Evolutionary conservation across 2,113 vertebrate species (phyloP).

Genomic region (Trogon melanurus): DNA sequence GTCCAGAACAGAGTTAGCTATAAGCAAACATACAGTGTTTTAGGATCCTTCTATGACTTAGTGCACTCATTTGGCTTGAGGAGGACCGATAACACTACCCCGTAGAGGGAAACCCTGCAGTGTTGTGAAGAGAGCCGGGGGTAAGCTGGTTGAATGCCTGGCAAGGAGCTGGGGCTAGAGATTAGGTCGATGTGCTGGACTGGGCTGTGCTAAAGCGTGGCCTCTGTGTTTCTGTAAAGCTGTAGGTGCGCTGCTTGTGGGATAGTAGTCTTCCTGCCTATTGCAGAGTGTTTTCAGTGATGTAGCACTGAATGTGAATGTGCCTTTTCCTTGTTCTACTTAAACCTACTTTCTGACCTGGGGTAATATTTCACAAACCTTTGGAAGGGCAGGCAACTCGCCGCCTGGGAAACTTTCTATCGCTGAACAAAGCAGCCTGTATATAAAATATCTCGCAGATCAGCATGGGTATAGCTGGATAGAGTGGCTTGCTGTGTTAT

Average conservation of each 20-base stretch:
- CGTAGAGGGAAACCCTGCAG: neutral
- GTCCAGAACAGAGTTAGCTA: neutral
- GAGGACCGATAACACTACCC: neutral
- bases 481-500: neutral
- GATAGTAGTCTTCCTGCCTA: neutral
- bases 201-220: neutral
- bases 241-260: neutral
- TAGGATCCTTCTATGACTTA: neutral
- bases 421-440: neutral
- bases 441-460: neutral
- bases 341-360: neutral
- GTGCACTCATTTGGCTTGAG: neutral
- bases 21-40: neutral
- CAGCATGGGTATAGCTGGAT: neutral
- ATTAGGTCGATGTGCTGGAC: neutral
- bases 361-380: neutral
- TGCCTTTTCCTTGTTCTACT: neutral
- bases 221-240: neutral
- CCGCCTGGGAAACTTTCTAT: neutral
- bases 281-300: neutral
- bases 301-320: neutral
- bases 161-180: neutral
- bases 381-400: neutral
- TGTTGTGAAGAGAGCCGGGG: neutral
- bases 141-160: neutral